These are phyloP conservation scores for Microctenopoma steveboyesi DNA, from an alignment of 2,797 vertebrate genomes.

Conservation along the genomic window DNA sequence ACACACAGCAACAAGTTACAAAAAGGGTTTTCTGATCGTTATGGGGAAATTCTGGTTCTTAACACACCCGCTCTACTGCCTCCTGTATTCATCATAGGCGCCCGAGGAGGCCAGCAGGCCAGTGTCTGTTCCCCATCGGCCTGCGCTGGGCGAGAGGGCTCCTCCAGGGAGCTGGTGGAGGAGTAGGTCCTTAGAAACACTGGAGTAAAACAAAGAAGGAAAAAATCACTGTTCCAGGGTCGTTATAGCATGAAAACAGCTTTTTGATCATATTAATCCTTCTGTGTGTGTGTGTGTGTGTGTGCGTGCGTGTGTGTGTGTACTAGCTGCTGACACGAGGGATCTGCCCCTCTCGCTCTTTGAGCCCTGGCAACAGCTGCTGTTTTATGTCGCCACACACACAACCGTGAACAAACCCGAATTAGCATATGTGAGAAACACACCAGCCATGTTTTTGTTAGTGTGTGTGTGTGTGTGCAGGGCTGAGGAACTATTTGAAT, in stretches of 20 bases:
- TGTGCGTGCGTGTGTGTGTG: neutral
- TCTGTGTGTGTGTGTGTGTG: constrained; percentile 6
- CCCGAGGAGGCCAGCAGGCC: constrained; percentile 81
- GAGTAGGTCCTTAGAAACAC: constrained; percentile 37
- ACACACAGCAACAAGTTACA: neutral
- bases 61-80: constrained; percentile 64
- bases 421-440: constrained; percentile 70
- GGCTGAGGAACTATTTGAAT: constrained; percentile 39
- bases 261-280: constrained; percentile 55
- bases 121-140: constrained; percentile 73
- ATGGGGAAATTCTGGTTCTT: rapidly evolving
- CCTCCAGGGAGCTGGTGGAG: constrained; percentile 46
- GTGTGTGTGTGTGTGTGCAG: constrained; percentile 22
- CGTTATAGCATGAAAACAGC: constrained; percentile 19
- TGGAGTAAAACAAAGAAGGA: constrained; percentile 34
- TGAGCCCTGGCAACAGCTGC: constrained; percentile 73
- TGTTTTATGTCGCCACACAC: constrained; percentile 73
- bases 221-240: constrained; percentile 22
- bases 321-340: constrained; percentile 42
- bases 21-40: no score
- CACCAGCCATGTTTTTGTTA: constrained; percentile 24
- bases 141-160: constrained; percentile 31
- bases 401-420: constrained; percentile 59
- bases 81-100: constrained; percentile 64
- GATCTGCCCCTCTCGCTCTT: constrained; percentile 55